phyloP scores from a whole-genome alignment of 2,113 vertebrate genomes.

The Oncorhynchus masou region DNA sequence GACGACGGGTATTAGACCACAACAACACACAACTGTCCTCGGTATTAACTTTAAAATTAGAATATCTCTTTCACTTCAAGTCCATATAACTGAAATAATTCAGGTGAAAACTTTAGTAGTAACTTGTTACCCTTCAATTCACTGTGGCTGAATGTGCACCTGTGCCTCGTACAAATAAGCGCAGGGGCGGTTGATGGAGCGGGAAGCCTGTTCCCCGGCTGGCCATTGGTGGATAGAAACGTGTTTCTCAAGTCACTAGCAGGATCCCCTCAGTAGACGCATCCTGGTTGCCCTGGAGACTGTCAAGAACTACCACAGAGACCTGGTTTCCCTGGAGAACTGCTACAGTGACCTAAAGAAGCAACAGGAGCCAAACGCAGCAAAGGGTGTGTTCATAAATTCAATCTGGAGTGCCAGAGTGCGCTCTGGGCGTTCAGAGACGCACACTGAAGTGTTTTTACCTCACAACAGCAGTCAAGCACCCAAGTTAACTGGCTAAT shows the following conservation, averaged over 20 bases:
- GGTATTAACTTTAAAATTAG: slow-evolving; percentile 22
- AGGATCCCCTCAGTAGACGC: slow-evolving; percentile 42
- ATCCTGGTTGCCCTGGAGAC: slow-evolving; percentile 50
- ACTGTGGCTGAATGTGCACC: slow-evolving; percentile 32
- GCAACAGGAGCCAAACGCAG: slow-evolving; percentile 8
- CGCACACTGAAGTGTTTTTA: too few species aligned
- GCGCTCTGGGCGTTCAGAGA: too few species aligned
- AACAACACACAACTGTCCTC: slow-evolving; percentile 59
- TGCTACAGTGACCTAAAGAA: background rate
- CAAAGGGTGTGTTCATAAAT: background rate
- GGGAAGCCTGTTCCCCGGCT: slow-evolving; percentile 67
- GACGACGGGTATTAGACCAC: background rate
- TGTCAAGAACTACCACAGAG: background rate
- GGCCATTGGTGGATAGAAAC: slow-evolving; percentile 59
- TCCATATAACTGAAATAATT: slow-evolving; percentile 16
- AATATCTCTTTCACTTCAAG: slow-evolving; percentile 26
- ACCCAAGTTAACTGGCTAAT: too few species aligned
- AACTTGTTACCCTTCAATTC: background rate
- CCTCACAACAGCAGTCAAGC: too few species aligned
- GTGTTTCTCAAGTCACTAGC: background rate
- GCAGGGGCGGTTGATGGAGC: slow-evolving; percentile 68
- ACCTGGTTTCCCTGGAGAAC: slow-evolving; percentile 47
- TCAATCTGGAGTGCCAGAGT: too few species aligned
- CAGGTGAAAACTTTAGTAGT: background rate
- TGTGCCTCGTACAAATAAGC: slow-evolving; percentile 63